These are phyloP conservation scores for Trichogramma pretiosum DNA, from an alignment of 1,140 invertebrate genomes.

Conservation along the genomic window DNA sequence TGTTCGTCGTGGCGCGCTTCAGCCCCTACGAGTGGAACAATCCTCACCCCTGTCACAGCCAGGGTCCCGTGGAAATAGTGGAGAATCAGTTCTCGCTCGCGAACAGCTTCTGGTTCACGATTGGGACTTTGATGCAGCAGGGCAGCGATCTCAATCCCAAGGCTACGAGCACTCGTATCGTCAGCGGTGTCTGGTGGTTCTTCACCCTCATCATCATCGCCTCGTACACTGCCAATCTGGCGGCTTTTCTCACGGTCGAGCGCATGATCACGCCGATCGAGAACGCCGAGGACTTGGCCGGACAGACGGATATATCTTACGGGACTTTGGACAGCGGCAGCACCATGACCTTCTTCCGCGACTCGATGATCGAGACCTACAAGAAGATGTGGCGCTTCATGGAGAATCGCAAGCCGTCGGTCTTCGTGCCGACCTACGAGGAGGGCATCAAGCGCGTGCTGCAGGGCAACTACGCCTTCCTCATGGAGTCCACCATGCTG, in stretches of 20 bases:
- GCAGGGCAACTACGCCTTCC: slow-evolving; percentile 76
- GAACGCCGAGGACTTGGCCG: slow-evolving; percentile 72
- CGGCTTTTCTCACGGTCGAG: slow-evolving; percentile 80
- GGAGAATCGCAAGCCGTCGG: slow-evolving; percentile 63
- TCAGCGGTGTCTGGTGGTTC: slow-evolving; percentile 81
- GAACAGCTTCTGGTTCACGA: slow-evolving; percentile 73
- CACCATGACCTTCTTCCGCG: slow-evolving; percentile 75
- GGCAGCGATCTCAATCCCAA: slow-evolving; percentile 67
- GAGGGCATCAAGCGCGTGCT: slow-evolving; percentile 73
- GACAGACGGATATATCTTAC: slow-evolving; percentile 75
- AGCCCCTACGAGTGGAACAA: slow-evolving; percentile 76
- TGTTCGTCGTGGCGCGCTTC: slow-evolving; percentile 74
- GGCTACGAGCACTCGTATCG: slow-evolving; percentile 64
- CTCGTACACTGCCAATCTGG: slow-evolving; percentile 82
- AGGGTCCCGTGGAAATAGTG: slow-evolving; percentile 46
- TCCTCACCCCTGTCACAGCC: slow-evolving; percentile 60
- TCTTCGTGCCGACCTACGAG: slow-evolving; percentile 64
- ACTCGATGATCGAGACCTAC: slow-evolving; percentile 76
- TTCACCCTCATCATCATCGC: slow-evolving; percentile 83
- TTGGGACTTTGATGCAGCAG: slow-evolving; percentile 77
- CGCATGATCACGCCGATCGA: slow-evolving; percentile 80
- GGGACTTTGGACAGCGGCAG: slow-evolving; percentile 71
- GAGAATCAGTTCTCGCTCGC: slow-evolving; percentile 61
- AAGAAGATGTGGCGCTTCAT: slow-evolving; percentile 83
- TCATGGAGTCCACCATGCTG: slow-evolving; percentile 91